phyloP scores from a whole-genome alignment of 1,140 invertebrate species.

The Drosophila ercepeae region DNA sequence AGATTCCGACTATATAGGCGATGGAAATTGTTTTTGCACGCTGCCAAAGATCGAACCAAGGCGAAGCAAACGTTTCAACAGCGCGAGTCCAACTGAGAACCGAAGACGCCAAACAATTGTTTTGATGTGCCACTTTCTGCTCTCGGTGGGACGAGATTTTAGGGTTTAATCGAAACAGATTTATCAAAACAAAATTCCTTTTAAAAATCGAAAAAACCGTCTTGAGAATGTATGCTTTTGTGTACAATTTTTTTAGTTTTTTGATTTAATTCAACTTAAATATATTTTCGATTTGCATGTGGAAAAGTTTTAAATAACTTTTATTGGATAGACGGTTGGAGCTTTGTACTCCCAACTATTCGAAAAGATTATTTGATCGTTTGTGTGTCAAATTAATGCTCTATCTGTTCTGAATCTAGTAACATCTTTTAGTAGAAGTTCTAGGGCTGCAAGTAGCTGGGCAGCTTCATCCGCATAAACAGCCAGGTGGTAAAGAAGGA shows the following conservation, averaged over 20 bases:
- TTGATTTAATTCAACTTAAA: too few species aligned
- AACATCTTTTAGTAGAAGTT: slow-evolving; percentile 9
- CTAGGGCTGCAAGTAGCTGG: slow-evolving; percentile 88
- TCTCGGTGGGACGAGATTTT: not conserved
- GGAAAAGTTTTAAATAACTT: not conserved
- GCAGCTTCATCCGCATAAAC: slow-evolving; percentile 99
- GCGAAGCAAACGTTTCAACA: slow-evolving; percentile 12
- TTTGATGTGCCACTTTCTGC: not conserved
- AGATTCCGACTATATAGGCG: slow-evolving; percentile 66
- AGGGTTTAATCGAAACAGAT: too few species aligned
- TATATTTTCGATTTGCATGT: too few species aligned
- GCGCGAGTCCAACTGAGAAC: slow-evolving; percentile 53
- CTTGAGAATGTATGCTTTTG: too few species aligned
- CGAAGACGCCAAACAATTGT: slow-evolving; percentile 43
- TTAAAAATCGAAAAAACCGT: too few species aligned
- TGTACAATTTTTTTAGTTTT: too few species aligned
- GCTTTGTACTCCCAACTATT: not conserved
- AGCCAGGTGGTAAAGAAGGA: slow-evolving; percentile 98
- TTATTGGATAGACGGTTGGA: not conserved
- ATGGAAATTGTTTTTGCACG: slow-evolving; percentile 32
- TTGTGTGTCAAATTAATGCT: slow-evolving; percentile 2
- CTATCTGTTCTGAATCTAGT: not conserved
- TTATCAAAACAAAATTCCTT: too few species aligned
- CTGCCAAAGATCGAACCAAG: slow-evolving; percentile 15
- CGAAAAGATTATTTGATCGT: slow-evolving; percentile 2